Evolutionary conservation across 2,797 vertebrate genomes (phyloP).

Genomic region (Glyptemys insculpta): DNA sequence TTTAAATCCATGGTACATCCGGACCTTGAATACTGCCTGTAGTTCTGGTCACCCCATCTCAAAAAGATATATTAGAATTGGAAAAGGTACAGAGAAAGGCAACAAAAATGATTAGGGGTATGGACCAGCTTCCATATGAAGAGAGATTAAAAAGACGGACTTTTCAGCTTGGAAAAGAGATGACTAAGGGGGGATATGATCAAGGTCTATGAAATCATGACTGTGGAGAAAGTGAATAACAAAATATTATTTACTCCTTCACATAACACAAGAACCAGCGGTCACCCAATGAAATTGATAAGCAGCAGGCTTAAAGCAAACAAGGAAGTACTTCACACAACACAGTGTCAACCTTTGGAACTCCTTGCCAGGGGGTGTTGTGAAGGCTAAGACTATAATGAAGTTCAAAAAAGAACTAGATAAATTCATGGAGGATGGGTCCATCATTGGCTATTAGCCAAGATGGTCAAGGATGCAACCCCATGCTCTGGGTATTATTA

Average conservation of each 20-base stretch:
- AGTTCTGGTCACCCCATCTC: not conserved
- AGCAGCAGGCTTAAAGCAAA: not conserved
- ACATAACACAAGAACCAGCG: not conserved
- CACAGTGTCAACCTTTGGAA: not conserved
- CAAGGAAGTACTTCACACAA: not conserved
- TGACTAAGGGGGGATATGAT: not conserved
- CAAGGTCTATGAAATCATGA: not conserved
- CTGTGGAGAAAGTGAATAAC: not conserved
- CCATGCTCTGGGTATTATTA: not conserved
- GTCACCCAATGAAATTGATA: not conserved
- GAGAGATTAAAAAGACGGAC: not conserved
- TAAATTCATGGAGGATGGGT: not conserved
- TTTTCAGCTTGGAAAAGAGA: not conserved
- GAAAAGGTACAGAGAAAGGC: not conserved
- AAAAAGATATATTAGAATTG: not conserved
- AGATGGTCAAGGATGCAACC: not conserved
- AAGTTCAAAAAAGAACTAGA: not conserved
- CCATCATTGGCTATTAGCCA: not conserved
- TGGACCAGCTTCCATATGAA: not conserved
- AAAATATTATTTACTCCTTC: not conserved
- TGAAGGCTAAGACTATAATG: not conserved
- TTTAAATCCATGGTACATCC: not conserved
- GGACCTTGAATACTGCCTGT: not conserved
- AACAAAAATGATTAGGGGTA: not conserved
- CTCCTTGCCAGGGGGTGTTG: not conserved